Evolutionary conservation across 2,888 invertebrate genomes (phyloP).

Genomic region (Syrphus vitripennis): DNA sequence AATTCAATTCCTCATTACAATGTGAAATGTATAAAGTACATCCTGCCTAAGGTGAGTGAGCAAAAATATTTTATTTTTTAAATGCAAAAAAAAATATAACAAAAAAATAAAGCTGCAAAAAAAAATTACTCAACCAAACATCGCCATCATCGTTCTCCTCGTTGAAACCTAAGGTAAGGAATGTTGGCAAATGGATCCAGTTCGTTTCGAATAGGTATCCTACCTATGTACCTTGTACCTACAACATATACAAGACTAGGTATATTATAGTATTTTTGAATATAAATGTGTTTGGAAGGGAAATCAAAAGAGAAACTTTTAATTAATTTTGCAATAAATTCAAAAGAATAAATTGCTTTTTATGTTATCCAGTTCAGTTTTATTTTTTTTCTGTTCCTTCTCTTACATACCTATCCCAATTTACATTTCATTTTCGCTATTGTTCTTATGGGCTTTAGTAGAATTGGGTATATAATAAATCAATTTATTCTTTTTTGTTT

Average conservation of each 20-base stretch:
- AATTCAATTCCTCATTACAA: too few relatives aligned
- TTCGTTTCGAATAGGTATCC: too few relatives aligned
- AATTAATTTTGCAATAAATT: conserved; percentile 72
- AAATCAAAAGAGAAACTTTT: conserved; percentile 71
- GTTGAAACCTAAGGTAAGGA: conserved; percentile 8
- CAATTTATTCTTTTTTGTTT: conserved; percentile 8
- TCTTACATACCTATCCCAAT: neutral
- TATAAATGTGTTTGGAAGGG: conserved; percentile 49
- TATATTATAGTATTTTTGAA: conserved; percentile 2
- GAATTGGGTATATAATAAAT: neutral
- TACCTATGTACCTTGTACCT: too few relatives aligned
- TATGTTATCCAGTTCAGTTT: conserved; percentile 45
- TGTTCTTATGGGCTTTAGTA: neutral
- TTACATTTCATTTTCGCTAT: conserved; percentile 9
- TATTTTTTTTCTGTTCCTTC: conserved; percentile 14
- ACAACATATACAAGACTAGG: neutral
- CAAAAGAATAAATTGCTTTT: conserved; percentile 70
- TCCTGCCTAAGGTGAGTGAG: neutral
- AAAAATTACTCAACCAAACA: neutral
- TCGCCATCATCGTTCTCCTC: too few relatives aligned
- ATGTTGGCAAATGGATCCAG: neutral
- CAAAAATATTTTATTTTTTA: neutral
- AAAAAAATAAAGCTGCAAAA: neutral
- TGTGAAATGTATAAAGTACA: neutral
- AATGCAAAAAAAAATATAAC: neutral